Base-by-base conservation (phyloP, 2,888 invertebrate genomes). In the Muscina levida region DNA sequence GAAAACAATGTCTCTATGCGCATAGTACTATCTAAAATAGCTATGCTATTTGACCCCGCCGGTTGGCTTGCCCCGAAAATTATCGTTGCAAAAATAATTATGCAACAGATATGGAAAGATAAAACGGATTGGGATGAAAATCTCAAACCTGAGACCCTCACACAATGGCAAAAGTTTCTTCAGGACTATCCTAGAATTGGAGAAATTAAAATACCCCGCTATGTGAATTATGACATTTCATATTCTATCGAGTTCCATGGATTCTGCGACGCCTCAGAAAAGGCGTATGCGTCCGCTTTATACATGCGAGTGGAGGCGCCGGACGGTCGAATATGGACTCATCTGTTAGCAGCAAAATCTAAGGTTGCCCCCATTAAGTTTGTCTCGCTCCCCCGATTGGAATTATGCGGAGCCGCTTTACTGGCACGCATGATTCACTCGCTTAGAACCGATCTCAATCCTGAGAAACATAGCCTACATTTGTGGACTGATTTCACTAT, bases 261-360 rank as follows among this genome's bases (percentile, higher is more conserved):
- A 1, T 77, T 74, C 3, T 73, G 76, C 24, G 73, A 79, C 39
- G 59, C 76, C 5, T 73, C 59, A 6, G 39, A 59, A n/a, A 59
- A 37, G 15, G 59, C 59, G 1, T 39, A 39, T 11, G 59, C 59
- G 1, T 37, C 59, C 15, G 19, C 59, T 3, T n/a, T 59, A 5
- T 42, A 59, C 39, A 39, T 59, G 3, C 59, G 19, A 37, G 42
- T 59, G 2, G 31, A 3, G 8, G 3, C 31, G 4, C 31, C 31
- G 4, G 31, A 26, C 3, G 75, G 62, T 4, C 39, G 22, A 6
- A 15, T 26, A 46, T 15, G 1, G 1, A 46, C 15, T 4, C 46
- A 46, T 6, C 6, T 46, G 4, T 4, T 46, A 15, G 5, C 46
- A 2, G 13, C 46, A 4, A 46, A 46, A 6, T 15, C 46, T 3